Conservation (phyloP, 2,113 vertebrate species). For the Steatornis caripensis region DNA sequence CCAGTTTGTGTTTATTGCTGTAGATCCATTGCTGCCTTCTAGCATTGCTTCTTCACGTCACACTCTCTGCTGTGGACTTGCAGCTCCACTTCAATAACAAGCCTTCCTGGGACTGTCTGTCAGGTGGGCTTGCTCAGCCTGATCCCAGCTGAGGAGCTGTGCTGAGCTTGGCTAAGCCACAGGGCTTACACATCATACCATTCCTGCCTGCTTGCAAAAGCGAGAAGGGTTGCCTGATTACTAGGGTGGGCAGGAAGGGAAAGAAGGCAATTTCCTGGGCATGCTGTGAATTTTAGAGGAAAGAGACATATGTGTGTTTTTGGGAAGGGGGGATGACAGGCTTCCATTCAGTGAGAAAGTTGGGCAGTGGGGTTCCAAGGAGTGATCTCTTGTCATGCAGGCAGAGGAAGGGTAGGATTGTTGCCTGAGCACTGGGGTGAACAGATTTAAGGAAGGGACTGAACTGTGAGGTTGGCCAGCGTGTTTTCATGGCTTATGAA, state of each 20-base stretch:
- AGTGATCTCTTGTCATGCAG: not conserved
- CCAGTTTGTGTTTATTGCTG: not conserved
- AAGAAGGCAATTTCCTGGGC: not conserved
- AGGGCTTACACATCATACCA: not conserved
- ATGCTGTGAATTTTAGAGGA: not conserved
- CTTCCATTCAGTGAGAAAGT: not conserved
- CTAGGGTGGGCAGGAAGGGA: not conserved
- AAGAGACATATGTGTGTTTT: not conserved
- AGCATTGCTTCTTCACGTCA: not conserved
- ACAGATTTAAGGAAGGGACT: not conserved
- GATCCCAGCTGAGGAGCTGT: not conserved
- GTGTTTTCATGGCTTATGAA: not conserved
- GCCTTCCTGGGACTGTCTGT: not conserved
- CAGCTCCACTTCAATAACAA: not conserved
- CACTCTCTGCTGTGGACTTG: fast-evolving
- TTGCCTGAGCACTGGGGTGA: not conserved
- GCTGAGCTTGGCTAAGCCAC: not conserved
- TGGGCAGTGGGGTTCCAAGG: not conserved
- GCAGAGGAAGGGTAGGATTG: not conserved
- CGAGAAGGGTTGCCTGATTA: not conserved
- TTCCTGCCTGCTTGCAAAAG: not conserved
- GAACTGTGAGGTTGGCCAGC: not conserved
- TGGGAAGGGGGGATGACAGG: not conserved
- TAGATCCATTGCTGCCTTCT: not conserved
- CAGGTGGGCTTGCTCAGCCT: not conserved